A percentile compares a stretch with the other conserved stretches of the same genome.
phyloP scores from a whole-genome alignment of 1,140 invertebrate species.

The Maniola jurtina region DNA sequence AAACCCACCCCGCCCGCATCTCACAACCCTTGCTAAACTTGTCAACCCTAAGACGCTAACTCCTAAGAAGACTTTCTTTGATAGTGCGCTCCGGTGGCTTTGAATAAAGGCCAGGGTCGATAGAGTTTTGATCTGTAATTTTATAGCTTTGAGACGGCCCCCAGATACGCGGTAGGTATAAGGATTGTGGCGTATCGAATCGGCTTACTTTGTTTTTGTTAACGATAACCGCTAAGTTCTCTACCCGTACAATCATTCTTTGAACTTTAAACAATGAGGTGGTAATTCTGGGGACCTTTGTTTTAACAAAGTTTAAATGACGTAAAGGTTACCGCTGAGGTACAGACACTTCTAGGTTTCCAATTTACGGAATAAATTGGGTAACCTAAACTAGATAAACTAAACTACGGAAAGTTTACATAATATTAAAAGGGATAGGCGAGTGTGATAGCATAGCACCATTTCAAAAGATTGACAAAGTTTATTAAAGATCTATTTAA shows the following conservation, averaged over 20 bases:
- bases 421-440: too few species aligned
- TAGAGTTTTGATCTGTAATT: conserved; percentile 77
- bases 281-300: conserved; percentile 11
- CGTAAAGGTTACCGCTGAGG: background rate
- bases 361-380: background rate
- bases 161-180: conserved; percentile 44
- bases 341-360: conserved; percentile 1
- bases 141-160: conserved; percentile 70
- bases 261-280: conserved; percentile 18
- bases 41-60: conserved; percentile 73
- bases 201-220: conserved; percentile 55
- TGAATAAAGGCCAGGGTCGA: conserved; percentile 75
- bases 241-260: conserved; percentile 17
- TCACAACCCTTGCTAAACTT: conserved; percentile 73
- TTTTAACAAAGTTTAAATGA: conserved; percentile 8
- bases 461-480: too few species aligned
- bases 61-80: conserved; percentile 76
- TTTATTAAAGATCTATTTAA: too few species aligned
- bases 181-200: conserved; percentile 66
- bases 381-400: too few species aligned
- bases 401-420: too few species aligned
- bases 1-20: conserved; percentile 68
- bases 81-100: conserved; percentile 71
- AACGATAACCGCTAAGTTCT: conserved; percentile 25
- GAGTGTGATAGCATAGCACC: too few species aligned